Evolutionary conservation across 2,797 vertebrate species (phyloP).

Genomic region (Crax fasciolata): DNA sequence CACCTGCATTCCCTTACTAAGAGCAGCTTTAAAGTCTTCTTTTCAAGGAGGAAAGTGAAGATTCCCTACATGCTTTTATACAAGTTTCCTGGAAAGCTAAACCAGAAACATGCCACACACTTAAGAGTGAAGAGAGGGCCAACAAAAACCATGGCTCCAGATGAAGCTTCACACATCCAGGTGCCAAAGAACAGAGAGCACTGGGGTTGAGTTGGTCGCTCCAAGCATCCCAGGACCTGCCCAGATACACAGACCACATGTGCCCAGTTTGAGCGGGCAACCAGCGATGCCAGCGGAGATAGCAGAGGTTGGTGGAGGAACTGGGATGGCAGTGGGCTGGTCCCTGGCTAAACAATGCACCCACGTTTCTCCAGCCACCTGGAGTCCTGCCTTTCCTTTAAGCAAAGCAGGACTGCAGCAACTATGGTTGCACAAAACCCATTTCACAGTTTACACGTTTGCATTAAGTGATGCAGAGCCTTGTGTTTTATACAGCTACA

Average conservation of each 20-base stretch:
- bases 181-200: neutral
- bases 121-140: neutral
- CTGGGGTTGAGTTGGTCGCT: neutral
- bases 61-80: neutral
- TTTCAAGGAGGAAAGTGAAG: neutral
- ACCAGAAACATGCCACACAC: neutral
- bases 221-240: neutral
- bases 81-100: neutral
- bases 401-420: neutral
- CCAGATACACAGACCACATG: neutral
- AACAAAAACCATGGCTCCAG: neutral
- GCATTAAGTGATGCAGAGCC: neutral
- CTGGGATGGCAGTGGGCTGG: accelerated
- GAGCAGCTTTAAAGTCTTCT: neutral
- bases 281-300: accelerated
- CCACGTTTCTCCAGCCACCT: neutral
- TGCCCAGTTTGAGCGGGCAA: neutral
- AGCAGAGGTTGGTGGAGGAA: neutral
- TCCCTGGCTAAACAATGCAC: accelerated
- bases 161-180: neutral
- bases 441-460: accelerated
- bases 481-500: neutral
- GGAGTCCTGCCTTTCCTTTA: neutral
- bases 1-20: neutral
- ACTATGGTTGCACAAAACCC: neutral